A percentile compares a stretch with the other conserved stretches of the same genome.
These are phyloP conservation scores for Pantherophis alleghaniensis DNA, from an alignment of 2,797 vertebrate genomes.

Conservation along the genomic window DNA sequence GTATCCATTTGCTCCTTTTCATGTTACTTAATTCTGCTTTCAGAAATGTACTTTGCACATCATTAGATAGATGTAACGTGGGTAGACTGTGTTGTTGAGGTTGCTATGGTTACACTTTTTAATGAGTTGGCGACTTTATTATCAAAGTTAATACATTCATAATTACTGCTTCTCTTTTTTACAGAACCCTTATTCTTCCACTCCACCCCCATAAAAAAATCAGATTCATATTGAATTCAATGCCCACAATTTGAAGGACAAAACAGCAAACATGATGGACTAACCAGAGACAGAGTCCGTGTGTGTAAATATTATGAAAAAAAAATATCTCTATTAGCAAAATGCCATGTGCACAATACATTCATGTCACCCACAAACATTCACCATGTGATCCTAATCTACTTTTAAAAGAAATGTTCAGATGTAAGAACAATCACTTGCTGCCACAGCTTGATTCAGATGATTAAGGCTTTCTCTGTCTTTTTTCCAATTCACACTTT, in stretches of 20 bases:
- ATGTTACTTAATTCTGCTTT: slow-evolving; percentile 61
- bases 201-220: slow-evolving; percentile 35
- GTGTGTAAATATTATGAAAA: slow-evolving; percentile 30
- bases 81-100: slow-evolving; percentile 65
- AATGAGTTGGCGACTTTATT: slow-evolving; percentile 63
- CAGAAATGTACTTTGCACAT: slow-evolving; percentile 58
- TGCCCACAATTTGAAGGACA: slow-evolving; percentile 39
- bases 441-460: not conserved
- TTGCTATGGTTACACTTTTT: slow-evolving; percentile 73
- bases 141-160: slow-evolving; percentile 64
- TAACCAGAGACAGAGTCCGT: slow-evolving; percentile 27
- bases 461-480: fast-evolving
- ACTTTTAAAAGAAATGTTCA: not conserved
- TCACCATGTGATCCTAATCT: fast-evolving
- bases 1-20: slow-evolving; percentile 34
- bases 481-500: not conserved
- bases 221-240: slow-evolving; percentile 36
- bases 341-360: not conserved
- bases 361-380: not conserved
- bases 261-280: slow-evolving; percentile 39
- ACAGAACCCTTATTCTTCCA: not conserved
- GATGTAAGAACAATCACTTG: not conserved
- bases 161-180: slow-evolving; percentile 55
- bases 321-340: not conserved
- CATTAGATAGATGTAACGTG: slow-evolving; percentile 57